Conservation (phyloP, 1,140 invertebrate genomes). For the Microvelia longipes region DNA sequence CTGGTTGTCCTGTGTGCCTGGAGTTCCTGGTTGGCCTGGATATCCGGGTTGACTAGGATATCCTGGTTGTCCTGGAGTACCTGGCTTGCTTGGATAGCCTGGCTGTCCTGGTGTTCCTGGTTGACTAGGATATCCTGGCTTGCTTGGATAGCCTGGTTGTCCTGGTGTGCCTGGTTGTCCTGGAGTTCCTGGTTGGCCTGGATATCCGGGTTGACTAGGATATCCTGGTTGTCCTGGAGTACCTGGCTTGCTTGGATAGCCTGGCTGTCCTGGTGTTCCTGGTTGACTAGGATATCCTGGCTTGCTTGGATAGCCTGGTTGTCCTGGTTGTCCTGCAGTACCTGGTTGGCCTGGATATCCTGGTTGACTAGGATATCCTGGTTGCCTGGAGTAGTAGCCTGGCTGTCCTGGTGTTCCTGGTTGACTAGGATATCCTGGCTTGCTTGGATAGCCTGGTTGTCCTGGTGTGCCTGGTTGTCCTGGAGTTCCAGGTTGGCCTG, state of each 20-base stretch:
- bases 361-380: conserved; percentile 13
- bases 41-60: conserved; percentile 17
- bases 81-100: conserved; percentile 17
- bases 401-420: conserved; percentile 16
- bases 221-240: conserved; percentile 14
- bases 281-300: conserved; percentile 24
- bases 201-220: conserved; percentile 20
- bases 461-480: conserved; percentile 17
- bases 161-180: conserved; percentile 19
- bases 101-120: conserved; percentile 21
- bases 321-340: conserved; percentile 12
- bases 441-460: conserved; percentile 13
- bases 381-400: conserved; percentile 9
- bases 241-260: conserved; percentile 22
- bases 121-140: conserved; percentile 21
- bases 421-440: conserved; percentile 16
- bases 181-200: conserved; percentile 12
- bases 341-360: conserved; percentile 12
- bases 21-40: conserved; percentile 19
- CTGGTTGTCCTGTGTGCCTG: conserved; percentile 20
- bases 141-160: conserved; percentile 26
- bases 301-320: conserved; percentile 16
- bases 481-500: conserved; percentile 23
- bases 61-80: conserved; percentile 14
- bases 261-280: conserved; percentile 20